Base-by-base conservation (phyloP, 1,140 invertebrate genomes). In the Pseudomyrmex sp. region DNA sequence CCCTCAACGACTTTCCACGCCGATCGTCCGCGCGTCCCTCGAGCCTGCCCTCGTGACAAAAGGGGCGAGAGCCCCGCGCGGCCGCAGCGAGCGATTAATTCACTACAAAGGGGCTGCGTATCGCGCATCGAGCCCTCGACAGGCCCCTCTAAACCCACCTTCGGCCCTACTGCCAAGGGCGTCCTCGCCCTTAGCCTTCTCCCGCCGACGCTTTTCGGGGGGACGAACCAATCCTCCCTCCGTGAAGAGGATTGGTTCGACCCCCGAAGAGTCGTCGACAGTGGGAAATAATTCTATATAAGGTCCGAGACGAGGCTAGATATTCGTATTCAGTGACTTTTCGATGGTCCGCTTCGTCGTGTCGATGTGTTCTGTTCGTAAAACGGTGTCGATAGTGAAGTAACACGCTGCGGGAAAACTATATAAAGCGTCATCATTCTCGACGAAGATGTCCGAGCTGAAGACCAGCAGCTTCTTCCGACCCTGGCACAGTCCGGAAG, bases 401-500 rank as follows among this genome's bases (percentile, higher is more conserved):
- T 70, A 3, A 61, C 54, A 72, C 56, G 35, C 1, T 3, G 46
- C 7, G 44, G 48, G 12, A 13, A 4, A 54, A 50, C 5, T 35
- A 35, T 35, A 9, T 9, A 50, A 15, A 73, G 18, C 26, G 1
- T 46, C 8, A 50, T 59, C 10, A 1, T 20, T 2, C 3, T 5
- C 35, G 7, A 18, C 50, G 10, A 69, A 68, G 1, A 91, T 91
- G 88, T 86, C 65, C 44, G 85, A 90, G 13, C 20, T 62, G 0
- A 74, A 54, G 1, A 82, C 48, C 15, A 59, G 48, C 0, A 65
- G 59, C 2, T 91, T 93, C 68, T 93, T 93, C 54, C 83, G 91
- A 18, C 92, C 92, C 0, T 93, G 92, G 92, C 87, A 90, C 20
- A 75, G 65, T 3, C 58, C 54, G 0, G 85, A 89, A 10, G n/a